Evolutionary conservation across 1,140 invertebrate species (phyloP).

Genomic region (Eumaeus atala): DNA sequence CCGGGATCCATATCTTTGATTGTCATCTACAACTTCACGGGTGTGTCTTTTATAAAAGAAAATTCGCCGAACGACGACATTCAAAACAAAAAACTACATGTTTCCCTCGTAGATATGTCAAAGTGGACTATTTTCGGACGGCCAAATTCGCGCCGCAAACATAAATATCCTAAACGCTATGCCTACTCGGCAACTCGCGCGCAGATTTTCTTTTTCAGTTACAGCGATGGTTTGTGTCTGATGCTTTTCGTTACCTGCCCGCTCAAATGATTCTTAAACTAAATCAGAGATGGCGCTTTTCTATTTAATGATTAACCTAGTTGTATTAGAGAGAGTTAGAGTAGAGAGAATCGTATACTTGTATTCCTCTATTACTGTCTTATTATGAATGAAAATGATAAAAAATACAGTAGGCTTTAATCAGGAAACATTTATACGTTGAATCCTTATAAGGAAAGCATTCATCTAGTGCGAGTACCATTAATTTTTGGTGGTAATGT

Average conservation of each 20-base stretch:
- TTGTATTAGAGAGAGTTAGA: no score
- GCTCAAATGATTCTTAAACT: not conserved
- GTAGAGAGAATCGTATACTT: no score
- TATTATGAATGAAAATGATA: no score
- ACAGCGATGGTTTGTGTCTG: constrained; percentile 28
- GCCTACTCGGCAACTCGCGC: constrained; percentile 30
- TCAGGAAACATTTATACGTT: no score
- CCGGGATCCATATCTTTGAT: constrained; percentile 58
- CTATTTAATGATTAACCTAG: no score
- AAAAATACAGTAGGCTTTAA: no score
- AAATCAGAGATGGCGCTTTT: constrained; percentile 1
- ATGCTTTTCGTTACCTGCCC: not conserved
- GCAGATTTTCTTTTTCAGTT: constrained; percentile 31
- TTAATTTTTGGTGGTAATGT: no score
- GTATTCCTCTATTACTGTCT: no score
- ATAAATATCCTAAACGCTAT: constrained; percentile 49
- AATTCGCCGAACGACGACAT: constrained; percentile 61
- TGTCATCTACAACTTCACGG: constrained; percentile 39
- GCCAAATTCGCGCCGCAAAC: constrained; percentile 58
- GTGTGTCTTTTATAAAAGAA: constrained; percentile 45
- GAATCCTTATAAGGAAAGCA: no score
- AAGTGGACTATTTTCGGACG: constrained; percentile 67
- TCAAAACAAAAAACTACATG: constrained; percentile 70
- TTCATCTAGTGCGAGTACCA: no score
- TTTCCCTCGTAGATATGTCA: constrained; percentile 68